Percentiles rank a stretch among this genome's conserved stretches.
These are phyloP conservation scores for Mimas tiliae DNA, from an alignment of 2,888 invertebrate genomes.

Conservation along the genomic window DNA sequence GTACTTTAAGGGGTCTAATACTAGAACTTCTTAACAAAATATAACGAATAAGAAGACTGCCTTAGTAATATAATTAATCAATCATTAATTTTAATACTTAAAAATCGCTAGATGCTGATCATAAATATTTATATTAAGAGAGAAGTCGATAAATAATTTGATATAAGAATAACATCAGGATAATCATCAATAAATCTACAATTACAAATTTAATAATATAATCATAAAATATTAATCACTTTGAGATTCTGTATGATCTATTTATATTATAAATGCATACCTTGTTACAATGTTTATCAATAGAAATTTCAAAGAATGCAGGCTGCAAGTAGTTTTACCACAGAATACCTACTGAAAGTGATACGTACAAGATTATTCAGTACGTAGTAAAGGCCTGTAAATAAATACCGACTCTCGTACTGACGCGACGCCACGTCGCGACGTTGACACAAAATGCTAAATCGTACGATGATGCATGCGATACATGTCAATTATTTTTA, in stretches of 20 bases:
- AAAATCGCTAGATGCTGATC: neutral
- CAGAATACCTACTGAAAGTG: no score
- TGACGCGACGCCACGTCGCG: no score
- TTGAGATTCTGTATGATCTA: conserved; percentile 10
- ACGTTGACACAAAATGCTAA: no score
- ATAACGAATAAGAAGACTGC: neutral
- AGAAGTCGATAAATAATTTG: conserved; percentile 1
- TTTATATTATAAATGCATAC: neutral
- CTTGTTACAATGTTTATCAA: neutral
- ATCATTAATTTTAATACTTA: neutral
- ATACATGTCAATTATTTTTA: no score
- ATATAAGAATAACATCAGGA: neutral
- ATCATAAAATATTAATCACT: conserved; percentile 2
- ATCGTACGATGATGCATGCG: no score
- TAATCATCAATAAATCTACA: neutral
- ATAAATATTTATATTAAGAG: neutral
- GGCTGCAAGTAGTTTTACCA: no score
- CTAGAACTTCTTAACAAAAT: conserved; percentile 27
- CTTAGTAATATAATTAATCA: neutral
- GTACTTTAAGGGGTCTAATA: neutral
- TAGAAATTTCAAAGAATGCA: neutral
- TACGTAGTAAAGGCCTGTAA: no score
- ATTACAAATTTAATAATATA: neutral
- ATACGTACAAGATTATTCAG: neutral
- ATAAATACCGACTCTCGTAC: no score